phyloP scores from a whole-genome alignment of 1,140 invertebrate species.

The Bradynema listronoti region DNA sequence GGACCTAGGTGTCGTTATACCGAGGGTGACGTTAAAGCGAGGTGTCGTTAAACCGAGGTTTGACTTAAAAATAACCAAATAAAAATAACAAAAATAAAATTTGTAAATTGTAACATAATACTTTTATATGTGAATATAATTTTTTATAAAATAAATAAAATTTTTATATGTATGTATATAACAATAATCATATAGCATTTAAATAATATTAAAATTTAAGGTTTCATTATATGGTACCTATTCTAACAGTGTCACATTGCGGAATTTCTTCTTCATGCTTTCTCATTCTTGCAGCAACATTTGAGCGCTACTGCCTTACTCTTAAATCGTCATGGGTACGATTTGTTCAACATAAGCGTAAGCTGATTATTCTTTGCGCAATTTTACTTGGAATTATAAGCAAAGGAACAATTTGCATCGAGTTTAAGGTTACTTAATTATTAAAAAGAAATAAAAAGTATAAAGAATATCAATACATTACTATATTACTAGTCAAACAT shows the following conservation, averaged over 20 bases:
- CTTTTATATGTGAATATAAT: constrained; percentile 9
- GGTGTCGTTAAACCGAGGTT: too few species aligned
- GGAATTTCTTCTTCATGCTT: constrained; percentile 53
- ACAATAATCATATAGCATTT: too few species aligned
- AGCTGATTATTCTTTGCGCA: constrained; percentile 38
- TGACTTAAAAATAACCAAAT: too few species aligned
- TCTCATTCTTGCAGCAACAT: constrained; percentile 50
- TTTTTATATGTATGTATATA: too few species aligned
- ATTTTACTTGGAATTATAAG: constrained; percentile 49
- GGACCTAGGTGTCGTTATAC: too few species aligned
- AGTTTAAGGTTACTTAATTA: constrained; percentile 43
- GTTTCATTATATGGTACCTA: constrained; percentile 49
- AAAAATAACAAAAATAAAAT: too few species aligned
- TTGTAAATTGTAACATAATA: too few species aligned
- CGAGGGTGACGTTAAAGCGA: too few species aligned
- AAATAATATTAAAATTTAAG: constrained; percentile 16
- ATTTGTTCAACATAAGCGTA: constrained; percentile 43
- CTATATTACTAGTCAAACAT: not conserved
- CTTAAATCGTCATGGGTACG: constrained; percentile 19
- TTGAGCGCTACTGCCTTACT: constrained; percentile 52
- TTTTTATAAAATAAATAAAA: constrained; percentile 14
- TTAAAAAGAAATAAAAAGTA: constrained; percentile 2
- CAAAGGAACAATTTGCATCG: constrained; percentile 49
- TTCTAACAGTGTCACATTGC: constrained; percentile 52
- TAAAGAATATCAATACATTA: not conserved